Conservation (phyloP, 1,140 invertebrate species). For the Macrobrachium nipponense region DNA sequence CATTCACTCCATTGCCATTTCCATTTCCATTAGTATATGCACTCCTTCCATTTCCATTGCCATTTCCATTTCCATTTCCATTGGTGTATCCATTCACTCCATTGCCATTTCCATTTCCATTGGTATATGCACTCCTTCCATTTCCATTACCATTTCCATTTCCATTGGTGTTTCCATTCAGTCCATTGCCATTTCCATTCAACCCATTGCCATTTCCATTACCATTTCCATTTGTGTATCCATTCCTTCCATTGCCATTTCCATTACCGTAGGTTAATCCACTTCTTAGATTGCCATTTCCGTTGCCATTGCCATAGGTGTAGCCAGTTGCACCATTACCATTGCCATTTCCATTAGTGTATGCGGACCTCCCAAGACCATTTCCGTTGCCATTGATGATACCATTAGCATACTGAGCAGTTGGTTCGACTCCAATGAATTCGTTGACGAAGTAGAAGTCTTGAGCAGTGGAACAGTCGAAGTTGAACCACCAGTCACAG, state of each 20-base stretch:
- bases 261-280: no score
- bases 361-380: no score
- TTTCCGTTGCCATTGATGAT: no score
- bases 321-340: no score
- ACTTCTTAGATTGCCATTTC: not conserved
- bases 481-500: no score
- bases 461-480: no score
- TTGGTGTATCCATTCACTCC: not conserved
- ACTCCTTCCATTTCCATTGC: not conserved
- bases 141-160: slow-evolving; percentile 6
- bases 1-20: not conserved
- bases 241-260: not conserved
- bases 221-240: not conserved
- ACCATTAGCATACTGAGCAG: no score
- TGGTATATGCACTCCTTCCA: not conserved
- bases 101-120: not conserved
- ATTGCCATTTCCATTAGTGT: no score
- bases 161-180: not conserved
- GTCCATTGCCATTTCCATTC: not conserved
- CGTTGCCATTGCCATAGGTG: no score
- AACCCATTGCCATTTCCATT: not conserved
- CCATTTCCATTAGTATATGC: no score
- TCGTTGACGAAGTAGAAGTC: no score
- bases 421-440: no score
- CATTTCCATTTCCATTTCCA: not conserved